Base-by-base conservation (phyloP, 2,888 invertebrate genomes). In the Amiota minor region DNA sequence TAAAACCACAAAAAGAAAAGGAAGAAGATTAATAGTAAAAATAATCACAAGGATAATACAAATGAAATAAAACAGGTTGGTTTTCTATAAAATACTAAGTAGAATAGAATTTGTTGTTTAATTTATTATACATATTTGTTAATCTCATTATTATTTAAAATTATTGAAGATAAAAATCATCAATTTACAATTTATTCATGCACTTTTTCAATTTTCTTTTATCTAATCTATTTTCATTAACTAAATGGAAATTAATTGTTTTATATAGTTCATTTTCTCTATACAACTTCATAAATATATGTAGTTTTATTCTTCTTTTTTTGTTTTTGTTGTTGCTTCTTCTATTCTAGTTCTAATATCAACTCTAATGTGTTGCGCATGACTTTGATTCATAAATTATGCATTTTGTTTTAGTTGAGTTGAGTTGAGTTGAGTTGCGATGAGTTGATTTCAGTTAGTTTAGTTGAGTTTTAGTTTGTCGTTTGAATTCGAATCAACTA, bases 41-140 rank as follows among this genome's bases (percentile, higher is more conserved):
- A 62, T 62, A 62, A 62, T 12, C 9, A 45, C n/a, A 64, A 10
- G 18, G 14, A 56, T n/a, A 56, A 35, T 35, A 35, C 35, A 35
- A 35, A 35, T 35, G 2, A 35, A 35, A 56, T 11, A 20, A 18
- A 59, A 18, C 59, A 59, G 55, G 16, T 55, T 14, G 55, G 16
- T 18, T 2, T 10, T 12, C 1, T 3, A 2, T 3, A 2, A 1
- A 2, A 23, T 23, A 23, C 3, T 2, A 2, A 23, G 3, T 2
- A 23, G 1, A 35, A 35, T 35, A 35, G 2, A 71, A 72, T 75
- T 70, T 71, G 59, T 79, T 75, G 79, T 18, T 10, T 70, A 75
- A 79, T 81, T 81, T 75, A 78, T n/a, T n/a, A n/a, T n/a, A n/a
- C n/a, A n/a, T n/a, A n/a, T 78, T 78, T 72, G 69, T 74, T 75